Base-by-base conservation (phyloP, 2,113 vertebrate genomes). In the Drymodes brunneopygia region DNA sequence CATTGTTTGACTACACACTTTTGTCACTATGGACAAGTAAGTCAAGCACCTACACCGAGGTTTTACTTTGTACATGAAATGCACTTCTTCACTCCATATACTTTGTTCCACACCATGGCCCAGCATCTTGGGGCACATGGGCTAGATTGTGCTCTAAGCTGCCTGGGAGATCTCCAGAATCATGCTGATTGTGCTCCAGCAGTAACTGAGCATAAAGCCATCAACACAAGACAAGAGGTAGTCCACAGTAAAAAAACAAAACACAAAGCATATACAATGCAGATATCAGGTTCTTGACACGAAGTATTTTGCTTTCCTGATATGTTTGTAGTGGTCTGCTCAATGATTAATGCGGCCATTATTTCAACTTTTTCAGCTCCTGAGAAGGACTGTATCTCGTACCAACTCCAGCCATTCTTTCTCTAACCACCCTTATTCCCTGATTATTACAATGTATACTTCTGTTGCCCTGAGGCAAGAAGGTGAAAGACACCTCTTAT, bases 1-100 rank as follows among this genome's bases (percentile, higher is more conserved):
- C 1, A 2, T 50, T 33, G 27, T 38, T 57, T 1, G 4, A 57
- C 40, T 23, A 21, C 42, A 28, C 0, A 1, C 11, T 74, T 69
- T 51, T 57, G 40, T 64, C 60, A 24, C 19, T 15, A 15, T 9
- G 29, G 28, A 53, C 11, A n/a, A 51, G 5, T 11, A 31, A 72
- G 21, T 56, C 57, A n/a, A 25, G 31, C 40, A 60, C 10, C 47
- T 58, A 24, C 11, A 22, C 15, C 0, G 2, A 67, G 14, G n/a
- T 75, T 82, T 82, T 56, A 51, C 19, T 86, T 40, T 35, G 42
- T 10, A 70, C 4, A 2, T 0, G 1, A 22, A 42, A 50, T 1
- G 2, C 11, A 14, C 16, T 60, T 90, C 53, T 69, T 56, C 29
- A 66, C 33, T 31, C 19, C 54, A 23, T 27, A 7, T 11, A 33